A percentile compares a stretch with the other conserved stretches of the same genome.
phyloP scores from a whole-genome alignment of 2,113 vertebrate species.

The Paradoxurus hermaphroditus region DNA sequence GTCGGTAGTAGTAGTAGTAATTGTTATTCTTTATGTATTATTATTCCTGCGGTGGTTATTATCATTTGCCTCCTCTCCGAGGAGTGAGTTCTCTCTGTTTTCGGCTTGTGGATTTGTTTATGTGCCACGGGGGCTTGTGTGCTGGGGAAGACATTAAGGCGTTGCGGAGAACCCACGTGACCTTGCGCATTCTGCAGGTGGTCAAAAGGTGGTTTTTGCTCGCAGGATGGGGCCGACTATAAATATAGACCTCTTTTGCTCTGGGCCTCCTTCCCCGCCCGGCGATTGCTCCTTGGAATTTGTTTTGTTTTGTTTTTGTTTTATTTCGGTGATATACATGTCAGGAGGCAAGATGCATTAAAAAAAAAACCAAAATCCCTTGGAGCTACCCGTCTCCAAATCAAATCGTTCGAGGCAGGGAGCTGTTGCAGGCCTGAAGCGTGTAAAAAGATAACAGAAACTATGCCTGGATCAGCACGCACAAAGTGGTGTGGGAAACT shows the following conservation, averaged over 20 bases:
- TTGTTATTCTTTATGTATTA: conserved; percentile 62
- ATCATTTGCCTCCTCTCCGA: not conserved
- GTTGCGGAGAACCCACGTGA: conserved; percentile 88
- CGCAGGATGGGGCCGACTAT: conserved; percentile 43
- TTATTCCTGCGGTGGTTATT: not conserved
- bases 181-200: conserved; percentile 96
- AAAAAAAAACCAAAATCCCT: not conserved
- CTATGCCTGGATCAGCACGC: not conserved
- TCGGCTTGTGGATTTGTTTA: conserved; percentile 78
- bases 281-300: not conserved
- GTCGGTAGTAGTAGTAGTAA: conserved; percentile 62
- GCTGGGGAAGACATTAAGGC: conserved; percentile 84
- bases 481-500: conserved; percentile 37
- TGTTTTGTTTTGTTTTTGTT: not conserved
- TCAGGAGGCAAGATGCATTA: not conserved
- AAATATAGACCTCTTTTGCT: not conserved
- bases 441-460: not conserved
- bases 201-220: conserved; percentile 84
- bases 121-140: conserved; percentile 78
- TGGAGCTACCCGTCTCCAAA: not conserved
- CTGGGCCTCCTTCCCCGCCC: not conserved
- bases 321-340: not conserved
- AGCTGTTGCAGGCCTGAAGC: conserved; percentile 41
- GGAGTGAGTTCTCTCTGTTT: conserved; percentile 43
- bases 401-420: conserved; percentile 1